Evolutionary conservation across 2,113 vertebrate genomes (phyloP).

Genomic region (Otis tarda): DNA sequence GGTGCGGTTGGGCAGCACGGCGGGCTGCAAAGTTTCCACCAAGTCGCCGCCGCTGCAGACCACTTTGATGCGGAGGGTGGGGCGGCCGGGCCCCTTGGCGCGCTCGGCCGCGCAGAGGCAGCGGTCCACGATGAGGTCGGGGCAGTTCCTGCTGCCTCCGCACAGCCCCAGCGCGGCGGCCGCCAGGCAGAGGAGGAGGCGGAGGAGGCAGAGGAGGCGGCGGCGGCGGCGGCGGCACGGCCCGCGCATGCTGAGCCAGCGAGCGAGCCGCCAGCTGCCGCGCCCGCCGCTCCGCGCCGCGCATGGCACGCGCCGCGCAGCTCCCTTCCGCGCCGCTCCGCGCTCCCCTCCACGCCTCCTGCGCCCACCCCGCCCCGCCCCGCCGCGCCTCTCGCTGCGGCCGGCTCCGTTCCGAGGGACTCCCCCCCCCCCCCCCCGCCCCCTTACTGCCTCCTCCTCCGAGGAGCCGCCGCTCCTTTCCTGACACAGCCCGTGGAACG

Average conservation of each 20-base stretch:
- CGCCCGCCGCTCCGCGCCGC: neutral
- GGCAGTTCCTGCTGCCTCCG: conserved; percentile 80
- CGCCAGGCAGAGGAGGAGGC: conserved; percentile 42
- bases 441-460: neutral
- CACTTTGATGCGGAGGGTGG: conserved; percentile 80
- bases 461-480: neutral
- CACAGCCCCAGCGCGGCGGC: conserved; percentile 66
- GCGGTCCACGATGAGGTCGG: conserved; percentile 84
- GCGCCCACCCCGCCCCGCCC: neutral
- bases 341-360: conserved; percentile 11
- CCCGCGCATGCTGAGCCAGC: conserved; percentile 42
- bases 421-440: neutral
- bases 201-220: too few species aligned
- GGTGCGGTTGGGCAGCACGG: conserved; percentile 84
- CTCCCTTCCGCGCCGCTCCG: neutral
- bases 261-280: neutral
- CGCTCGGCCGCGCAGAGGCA: conserved; percentile 86
- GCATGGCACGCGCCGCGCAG: conserved; percentile 41
- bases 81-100: conserved; percentile 81
- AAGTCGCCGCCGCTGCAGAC: conserved; percentile 85
- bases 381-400: neutral
- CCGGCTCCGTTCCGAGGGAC: neutral
- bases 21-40: conserved; percentile 84
- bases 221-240: conserved; percentile 14
- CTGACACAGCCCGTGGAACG: neutral